A percentile compares a stretch with the other conserved stretches of the same genome.
These are phyloP conservation scores for Otus scops DNA, from an alignment of 2,797 vertebrate species.

Conservation along the genomic window DNA sequence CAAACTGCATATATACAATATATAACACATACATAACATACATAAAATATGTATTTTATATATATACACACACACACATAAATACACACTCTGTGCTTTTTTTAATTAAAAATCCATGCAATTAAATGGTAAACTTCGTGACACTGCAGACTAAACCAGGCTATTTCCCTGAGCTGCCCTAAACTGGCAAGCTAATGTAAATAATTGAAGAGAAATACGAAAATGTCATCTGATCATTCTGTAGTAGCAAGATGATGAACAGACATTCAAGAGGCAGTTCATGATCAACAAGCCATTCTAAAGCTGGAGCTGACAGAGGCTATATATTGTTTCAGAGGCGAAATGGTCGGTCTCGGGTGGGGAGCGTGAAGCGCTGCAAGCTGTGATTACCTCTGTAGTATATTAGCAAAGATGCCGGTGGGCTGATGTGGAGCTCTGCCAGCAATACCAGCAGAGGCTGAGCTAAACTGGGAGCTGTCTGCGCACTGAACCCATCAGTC, in stretches of 20 bases:
- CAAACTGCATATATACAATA: neutral
- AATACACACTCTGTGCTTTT: neutral
- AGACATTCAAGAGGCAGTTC: neutral
- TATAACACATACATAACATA: neutral
- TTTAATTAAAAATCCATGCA: neutral
- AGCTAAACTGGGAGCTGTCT: neutral
- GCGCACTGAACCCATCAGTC: neutral
- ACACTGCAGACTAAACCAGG: neutral
- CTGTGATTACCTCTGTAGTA: neutral
- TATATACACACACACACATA: neutral
- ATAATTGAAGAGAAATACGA: neutral
- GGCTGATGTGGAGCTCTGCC: neutral
- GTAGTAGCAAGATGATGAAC: neutral
- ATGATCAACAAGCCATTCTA: neutral
- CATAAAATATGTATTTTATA: neutral
- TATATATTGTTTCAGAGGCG: neutral
- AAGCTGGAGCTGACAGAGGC: neutral
- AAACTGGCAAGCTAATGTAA: neutral
- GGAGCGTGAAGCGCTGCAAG: neutral
- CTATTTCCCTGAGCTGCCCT: neutral
- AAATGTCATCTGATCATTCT: neutral
- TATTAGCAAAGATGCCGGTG: neutral
- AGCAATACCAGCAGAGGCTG: neutral
- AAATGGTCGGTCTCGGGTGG: neutral
- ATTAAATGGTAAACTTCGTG: neutral